A percentile compares a stretch with the other conserved stretches of the same genome.
Evolutionary conservation across 2,888 invertebrate species (phyloP).

Genomic region (Coremacera marginata): DNA sequence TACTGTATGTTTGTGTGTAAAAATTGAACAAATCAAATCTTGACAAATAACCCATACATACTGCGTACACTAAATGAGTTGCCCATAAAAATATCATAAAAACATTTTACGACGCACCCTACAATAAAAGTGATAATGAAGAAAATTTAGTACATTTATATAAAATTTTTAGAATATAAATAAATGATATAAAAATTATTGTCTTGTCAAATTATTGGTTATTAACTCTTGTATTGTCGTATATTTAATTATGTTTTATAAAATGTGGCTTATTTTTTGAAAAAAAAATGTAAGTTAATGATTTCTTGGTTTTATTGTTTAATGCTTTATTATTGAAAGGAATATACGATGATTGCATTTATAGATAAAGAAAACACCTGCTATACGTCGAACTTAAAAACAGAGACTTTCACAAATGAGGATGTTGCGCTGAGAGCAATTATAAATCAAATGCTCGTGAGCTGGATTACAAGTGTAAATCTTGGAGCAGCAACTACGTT

Average conservation of each 20-base stretch:
- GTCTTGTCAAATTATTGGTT: background rate
- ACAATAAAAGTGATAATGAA: background rate
- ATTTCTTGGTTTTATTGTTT: too few relatives aligned
- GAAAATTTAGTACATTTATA: background rate
- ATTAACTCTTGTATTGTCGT: background rate
- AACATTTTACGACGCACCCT: slow-evolving; percentile 2
- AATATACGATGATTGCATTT: too few relatives aligned
- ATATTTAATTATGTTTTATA: background rate
- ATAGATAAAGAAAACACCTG: too few relatives aligned
- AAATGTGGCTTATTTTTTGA: too few relatives aligned
- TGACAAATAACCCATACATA: slow-evolving; percentile 28
- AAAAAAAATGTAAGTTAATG: too few relatives aligned
- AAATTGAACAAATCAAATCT: slow-evolving; percentile 31
- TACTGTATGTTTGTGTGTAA: background rate
- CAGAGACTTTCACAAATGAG: too few relatives aligned
- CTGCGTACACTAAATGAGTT: background rate
- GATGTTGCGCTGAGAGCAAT: too few relatives aligned
- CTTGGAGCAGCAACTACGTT: too few relatives aligned
- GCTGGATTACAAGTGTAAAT: too few relatives aligned
- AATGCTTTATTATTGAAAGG: too few relatives aligned
- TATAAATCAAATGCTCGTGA: too few relatives aligned
- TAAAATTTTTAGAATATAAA: background rate
- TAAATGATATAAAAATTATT: background rate
- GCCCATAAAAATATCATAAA: slow-evolving; percentile 2
- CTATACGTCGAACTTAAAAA: too few relatives aligned